A percentile compares a stretch with the other conserved stretches of the same genome.
phyloP scores from a whole-genome alignment of 2,797 vertebrate species.

The Eulemur rubriventer region DNA sequence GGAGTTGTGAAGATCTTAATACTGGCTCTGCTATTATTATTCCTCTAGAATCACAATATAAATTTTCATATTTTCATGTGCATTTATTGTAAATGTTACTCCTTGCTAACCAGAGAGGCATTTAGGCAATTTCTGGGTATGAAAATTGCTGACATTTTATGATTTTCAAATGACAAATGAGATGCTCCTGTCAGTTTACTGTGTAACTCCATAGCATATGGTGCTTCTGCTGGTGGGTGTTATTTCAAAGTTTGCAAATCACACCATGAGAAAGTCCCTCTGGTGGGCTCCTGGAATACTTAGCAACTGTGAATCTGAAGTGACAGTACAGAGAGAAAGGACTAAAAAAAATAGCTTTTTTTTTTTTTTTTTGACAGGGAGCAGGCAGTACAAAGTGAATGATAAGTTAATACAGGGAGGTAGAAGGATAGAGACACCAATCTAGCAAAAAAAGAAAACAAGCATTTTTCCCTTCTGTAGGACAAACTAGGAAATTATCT shows the following conservation, averaged over 20 bases:
- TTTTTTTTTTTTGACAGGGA: slow-evolving; percentile 62
- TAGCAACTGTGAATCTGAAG: slow-evolving; percentile 88
- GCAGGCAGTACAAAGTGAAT: slow-evolving; percentile 76
- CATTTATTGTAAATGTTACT: slow-evolving; percentile 72
- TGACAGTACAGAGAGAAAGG: slow-evolving; percentile 85
- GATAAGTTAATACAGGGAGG: slow-evolving; percentile 74
- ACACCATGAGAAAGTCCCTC: slow-evolving; percentile 87
- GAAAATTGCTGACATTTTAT: slow-evolving; percentile 85
- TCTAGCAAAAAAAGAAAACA: slow-evolving; percentile 1
- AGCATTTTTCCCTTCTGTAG: slow-evolving; percentile 32
- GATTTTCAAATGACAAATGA: slow-evolving; percentile 86
- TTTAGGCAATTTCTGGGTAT: slow-evolving; percentile 77
- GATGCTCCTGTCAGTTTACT: slow-evolving; percentile 86
- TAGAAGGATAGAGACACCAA: slow-evolving; percentile 33
- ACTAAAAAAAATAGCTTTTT: slow-evolving; percentile 64
- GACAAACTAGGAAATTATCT: slow-evolving; percentile 67
- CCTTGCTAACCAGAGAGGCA: slow-evolving; percentile 78
- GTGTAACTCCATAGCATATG: slow-evolving; percentile 86
- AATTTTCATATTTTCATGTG: slow-evolving; percentile 75
- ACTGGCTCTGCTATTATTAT: slow-evolving; percentile 51
- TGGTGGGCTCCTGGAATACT: slow-evolving; percentile 86
- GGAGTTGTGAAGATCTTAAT: slow-evolving; percentile 53
- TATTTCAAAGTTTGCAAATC: slow-evolving; percentile 90
- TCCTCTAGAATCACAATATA: slow-evolving; percentile 59
- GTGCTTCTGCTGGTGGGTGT: slow-evolving; percentile 89